phyloP scores from a whole-genome alignment of 2,888 invertebrate genomes.

The Cheilosia impressa region DNA sequence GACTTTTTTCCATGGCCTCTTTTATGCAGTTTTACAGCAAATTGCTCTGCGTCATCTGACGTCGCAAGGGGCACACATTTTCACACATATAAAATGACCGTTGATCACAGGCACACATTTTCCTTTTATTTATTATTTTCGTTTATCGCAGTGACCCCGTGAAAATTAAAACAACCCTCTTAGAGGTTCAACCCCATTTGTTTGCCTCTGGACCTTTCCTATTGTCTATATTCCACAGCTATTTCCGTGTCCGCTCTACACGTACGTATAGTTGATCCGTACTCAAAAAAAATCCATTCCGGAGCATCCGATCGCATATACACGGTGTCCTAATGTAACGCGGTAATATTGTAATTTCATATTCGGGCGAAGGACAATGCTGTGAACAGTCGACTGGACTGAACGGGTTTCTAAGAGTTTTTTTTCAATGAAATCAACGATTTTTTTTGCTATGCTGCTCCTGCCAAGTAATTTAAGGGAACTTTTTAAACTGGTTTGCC shows the following conservation, averaged over 20 bases:
- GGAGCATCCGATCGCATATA: conserved; percentile 49
- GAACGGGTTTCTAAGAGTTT: conserved; percentile 46
- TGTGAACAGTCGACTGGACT: conserved; percentile 43
- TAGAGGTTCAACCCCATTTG: conserved; percentile 40
- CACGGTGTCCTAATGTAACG: conserved; percentile 32
- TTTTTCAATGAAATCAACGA: conserved; percentile 19
- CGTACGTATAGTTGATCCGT: conserved; percentile 23
- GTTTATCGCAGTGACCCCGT: conserved; percentile 64
- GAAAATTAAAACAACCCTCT: conserved; percentile 56
- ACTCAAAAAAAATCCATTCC: conserved; percentile 26
- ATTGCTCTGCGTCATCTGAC: no score
- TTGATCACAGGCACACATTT: conserved; percentile 39
- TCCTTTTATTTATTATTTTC: conserved; percentile 30
- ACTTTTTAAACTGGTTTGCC: conserved; percentile 59
- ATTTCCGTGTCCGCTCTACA: conserved; percentile 15
- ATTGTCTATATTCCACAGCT: conserved; percentile 11
- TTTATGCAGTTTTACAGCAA: no score
- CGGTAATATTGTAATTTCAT: conserved; percentile 42
- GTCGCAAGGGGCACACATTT: not conserved
- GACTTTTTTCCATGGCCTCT: no score
- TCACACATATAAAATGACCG: conserved; percentile 58
- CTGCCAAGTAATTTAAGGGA: conserved; percentile 50
- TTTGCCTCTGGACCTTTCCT: conserved; percentile 60
- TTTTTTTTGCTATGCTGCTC: conserved; percentile 48
- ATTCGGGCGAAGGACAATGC: conserved; percentile 29